These are phyloP conservation scores for Macrobrachium rosenbergii DNA, from an alignment of 1,140 invertebrate species.

Conservation along the genomic window DNA sequence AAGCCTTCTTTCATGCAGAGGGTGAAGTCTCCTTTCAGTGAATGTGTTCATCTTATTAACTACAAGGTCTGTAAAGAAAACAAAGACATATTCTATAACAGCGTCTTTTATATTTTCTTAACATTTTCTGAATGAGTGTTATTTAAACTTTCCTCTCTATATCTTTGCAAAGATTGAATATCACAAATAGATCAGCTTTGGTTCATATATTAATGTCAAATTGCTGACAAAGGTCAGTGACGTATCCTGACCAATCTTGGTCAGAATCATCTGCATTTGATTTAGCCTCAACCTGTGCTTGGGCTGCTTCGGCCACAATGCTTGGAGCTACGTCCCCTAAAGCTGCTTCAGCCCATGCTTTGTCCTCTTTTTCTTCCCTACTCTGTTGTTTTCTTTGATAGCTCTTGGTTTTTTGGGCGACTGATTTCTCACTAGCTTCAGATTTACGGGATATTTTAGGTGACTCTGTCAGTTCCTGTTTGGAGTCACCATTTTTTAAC, in stretches of 20 bases:
- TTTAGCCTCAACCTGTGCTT: background rate
- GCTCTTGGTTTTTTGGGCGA: background rate
- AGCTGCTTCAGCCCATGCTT: conserved; percentile 36
- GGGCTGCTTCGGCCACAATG: conserved; percentile 30
- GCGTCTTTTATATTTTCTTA: too few species aligned
- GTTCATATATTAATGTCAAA: conserved; percentile 50
- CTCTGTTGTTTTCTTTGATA: background rate
- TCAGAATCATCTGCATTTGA: conserved; percentile 5
- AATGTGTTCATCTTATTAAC: too few species aligned
- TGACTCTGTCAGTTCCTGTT: background rate
- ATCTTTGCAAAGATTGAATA: too few species aligned
- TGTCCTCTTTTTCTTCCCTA: conserved; percentile 34
- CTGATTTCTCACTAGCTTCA: background rate
- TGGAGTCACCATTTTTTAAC: background rate
- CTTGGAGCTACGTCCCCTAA: conserved; percentile 37
- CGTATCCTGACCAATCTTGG: conserved; percentile 34
- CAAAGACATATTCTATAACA: too few species aligned
- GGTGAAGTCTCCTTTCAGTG: too few species aligned
- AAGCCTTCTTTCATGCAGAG: too few species aligned
- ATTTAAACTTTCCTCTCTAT: too few species aligned
- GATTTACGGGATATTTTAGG: background rate
- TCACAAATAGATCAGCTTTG: background rate
- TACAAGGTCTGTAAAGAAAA: too few species aligned
- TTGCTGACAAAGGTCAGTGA: conserved; percentile 48
- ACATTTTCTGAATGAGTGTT: too few species aligned